A percentile compares a stretch with the other conserved stretches of the same genome.
phyloP scores from a whole-genome alignment of 92 coral and sea anemone species.

The Chrysogorgia sp. region DNA sequence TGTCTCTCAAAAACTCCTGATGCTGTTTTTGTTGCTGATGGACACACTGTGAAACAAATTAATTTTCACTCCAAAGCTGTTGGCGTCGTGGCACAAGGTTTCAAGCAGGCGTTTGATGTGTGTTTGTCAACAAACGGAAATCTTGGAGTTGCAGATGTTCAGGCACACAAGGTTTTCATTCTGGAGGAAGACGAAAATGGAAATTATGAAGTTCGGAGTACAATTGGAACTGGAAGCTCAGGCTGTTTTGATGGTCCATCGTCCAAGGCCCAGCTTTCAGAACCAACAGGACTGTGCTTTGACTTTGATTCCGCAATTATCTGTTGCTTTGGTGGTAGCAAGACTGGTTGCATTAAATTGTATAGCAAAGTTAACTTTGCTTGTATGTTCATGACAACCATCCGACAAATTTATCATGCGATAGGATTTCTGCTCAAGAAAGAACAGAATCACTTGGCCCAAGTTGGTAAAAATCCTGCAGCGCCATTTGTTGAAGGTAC shows the following conservation, averaged over 20 bases:
- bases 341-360: constrained; percentile 59
- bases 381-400: constrained; percentile 38
- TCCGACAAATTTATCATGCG: constrained; percentile 50
- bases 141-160: constrained; percentile 52
- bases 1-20: constrained; percentile 38
- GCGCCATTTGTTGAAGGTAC: constrained; percentile 47
- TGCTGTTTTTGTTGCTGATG: constrained; percentile 49
- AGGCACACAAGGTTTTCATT: background rate
- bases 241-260: constrained; percentile 63
- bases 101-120: constrained; percentile 53
- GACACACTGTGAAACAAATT: constrained; percentile 28
- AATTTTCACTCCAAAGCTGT: constrained; percentile 6
- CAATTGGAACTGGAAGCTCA: constrained; percentile 30
- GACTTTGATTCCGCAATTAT: constrained; percentile 52
- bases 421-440: constrained; percentile 63
- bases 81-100: constrained; percentile 36
- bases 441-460: constrained; percentile 53
- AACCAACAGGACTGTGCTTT: constrained; percentile 58
- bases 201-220: background rate
- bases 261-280: constrained; percentile 46
- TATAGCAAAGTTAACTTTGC: constrained; percentile 57
- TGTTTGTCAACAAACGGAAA: constrained; percentile 22
- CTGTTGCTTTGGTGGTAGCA: constrained; percentile 59
- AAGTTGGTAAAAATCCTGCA: background rate
- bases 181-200: background rate